Evolutionary conservation across 2,888 invertebrate species (phyloP), one percentile per base, ranked within the genome.

Genomic region (Salticus scenicus): DNA sequence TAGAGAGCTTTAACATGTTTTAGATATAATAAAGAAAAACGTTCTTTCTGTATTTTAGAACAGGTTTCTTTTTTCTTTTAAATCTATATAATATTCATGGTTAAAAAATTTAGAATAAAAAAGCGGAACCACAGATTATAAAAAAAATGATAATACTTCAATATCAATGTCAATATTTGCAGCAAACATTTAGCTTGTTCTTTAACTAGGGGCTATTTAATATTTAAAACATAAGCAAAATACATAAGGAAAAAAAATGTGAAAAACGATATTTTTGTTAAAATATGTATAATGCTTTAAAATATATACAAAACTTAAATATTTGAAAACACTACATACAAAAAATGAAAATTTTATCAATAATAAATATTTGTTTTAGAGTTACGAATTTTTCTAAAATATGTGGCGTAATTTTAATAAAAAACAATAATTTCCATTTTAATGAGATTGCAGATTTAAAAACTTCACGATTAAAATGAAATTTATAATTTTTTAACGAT

Each of bases 81-180:
- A n/a, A n/a, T n/a, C n/a, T 47, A 17, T 17, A 47, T 47, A 47
- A 5, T n/a, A 14, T 17, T 47, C 17, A 4, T 47, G 47, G 2
- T 17, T 10, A 47, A 47, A 47, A 47, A 47, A 47, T 12, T 5
- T 47, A 14, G 17, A 2, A 37, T 37, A 37, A 37, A 37, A 37
- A 47, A 2, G 17, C 17, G 47, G 17, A 10, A 28, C 28, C 28
- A 33, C 73, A 27, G 24, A 47, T 28, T n/a, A n/a, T n/a, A n/a
- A n/a, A 71, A 78, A 57, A 71, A 31, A 28, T 42, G 28, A 20
- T 30, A 37, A 66, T 79, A 24, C 57, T 70, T 30, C 27, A 72
- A 79, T 73, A 80, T 73, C 67, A 79, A 28, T 67, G 81, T 81
- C 81, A 81, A 81, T 81, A 81, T 81, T 81, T 81, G 81, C 12